phyloP scores from a whole-genome alignment of 2,113 vertebrate species.

The Cololabis saira region DNA sequence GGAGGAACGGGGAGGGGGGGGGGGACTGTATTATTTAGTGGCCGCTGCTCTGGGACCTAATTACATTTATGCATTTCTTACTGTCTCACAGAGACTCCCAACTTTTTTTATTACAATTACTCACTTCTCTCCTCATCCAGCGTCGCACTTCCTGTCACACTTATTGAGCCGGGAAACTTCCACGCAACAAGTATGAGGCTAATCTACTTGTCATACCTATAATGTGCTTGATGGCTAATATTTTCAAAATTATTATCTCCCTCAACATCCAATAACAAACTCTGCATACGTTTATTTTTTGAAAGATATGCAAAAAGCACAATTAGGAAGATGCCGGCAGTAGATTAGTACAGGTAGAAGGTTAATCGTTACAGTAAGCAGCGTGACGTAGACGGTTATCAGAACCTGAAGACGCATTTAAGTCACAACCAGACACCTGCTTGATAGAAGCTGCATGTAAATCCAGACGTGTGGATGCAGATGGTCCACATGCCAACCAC shows the following conservation, averaged over 20 bases:
- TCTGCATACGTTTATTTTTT: background rate
- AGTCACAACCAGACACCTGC: background rate
- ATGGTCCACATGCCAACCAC: no score
- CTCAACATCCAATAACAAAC: constrained; percentile 13
- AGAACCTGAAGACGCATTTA: background rate
- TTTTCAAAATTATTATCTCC: constrained; percentile 35
- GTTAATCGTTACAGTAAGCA: no score
- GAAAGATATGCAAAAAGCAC: no score
- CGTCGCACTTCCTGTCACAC: constrained; percentile 75
- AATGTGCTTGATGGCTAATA: constrained; percentile 38
- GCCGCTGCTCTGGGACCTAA: constrained; percentile 72
- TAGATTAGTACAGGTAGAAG: no score
- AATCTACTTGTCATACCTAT: constrained; percentile 49
- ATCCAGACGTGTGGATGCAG: background rate
- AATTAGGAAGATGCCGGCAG: no score
- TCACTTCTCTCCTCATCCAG: constrained; percentile 61
- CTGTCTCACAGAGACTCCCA: constrained; percentile 65
- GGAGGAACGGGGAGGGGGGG: constrained; percentile 28
- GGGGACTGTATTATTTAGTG: constrained; percentile 78
- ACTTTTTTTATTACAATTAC: constrained; percentile 72
- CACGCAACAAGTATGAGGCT: constrained; percentile 51
- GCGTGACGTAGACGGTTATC: background rate
- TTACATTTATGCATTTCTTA: constrained; percentile 75
- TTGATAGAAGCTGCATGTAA: background rate
- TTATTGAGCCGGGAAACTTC: constrained; percentile 69